phyloP scores from a whole-genome alignment of 2,113 vertebrate species.

The Vanacampus margaritifer region DNA sequence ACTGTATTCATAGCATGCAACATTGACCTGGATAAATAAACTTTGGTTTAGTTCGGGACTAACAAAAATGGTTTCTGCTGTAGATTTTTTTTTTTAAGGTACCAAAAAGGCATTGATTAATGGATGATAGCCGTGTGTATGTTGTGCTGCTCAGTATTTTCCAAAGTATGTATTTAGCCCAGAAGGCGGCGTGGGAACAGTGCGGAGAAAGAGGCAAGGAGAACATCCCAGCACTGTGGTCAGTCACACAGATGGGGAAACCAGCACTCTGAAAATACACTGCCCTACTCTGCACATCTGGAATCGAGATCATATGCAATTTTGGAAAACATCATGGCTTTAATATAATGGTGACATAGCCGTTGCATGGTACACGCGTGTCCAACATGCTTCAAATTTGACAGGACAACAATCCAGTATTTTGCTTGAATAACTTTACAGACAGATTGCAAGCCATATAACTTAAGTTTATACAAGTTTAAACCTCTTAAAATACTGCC shows the following conservation, averaged over 20 bases:
- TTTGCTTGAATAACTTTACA: background rate
- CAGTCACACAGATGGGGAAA: conserved; percentile 69
- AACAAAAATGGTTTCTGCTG: conserved; percentile 20
- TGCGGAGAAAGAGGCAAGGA: conserved; percentile 48
- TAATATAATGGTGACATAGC: conserved; percentile 30
- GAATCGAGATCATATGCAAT: conserved; percentile 42
- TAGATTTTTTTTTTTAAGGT: conserved; percentile 19
- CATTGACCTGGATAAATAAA: conserved; percentile 26
- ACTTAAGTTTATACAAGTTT: conserved; percentile 36
- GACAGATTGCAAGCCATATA: conserved; percentile 15
- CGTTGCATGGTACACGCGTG: conserved; percentile 3
- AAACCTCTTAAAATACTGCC: conserved; percentile 34
- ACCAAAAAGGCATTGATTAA: conserved; percentile 33
- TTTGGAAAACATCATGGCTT: conserved; percentile 37
- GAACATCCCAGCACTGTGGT: conserved; percentile 61
- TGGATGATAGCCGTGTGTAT: conserved; percentile 35
- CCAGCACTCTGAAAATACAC: conserved; percentile 66
- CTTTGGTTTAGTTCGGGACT: conserved; percentile 16
- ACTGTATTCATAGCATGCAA: conserved; percentile 21
- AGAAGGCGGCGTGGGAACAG: conserved; percentile 67
- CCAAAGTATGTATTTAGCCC: conserved; percentile 67
- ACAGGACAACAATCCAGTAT: background rate
- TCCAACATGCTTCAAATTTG: conserved; percentile 5
- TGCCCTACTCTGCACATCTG: conserved; percentile 58
- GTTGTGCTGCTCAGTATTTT: conserved; percentile 60